phyloP scores from a whole-genome alignment of 2,888 invertebrate genomes.

The Pyrrhia umbra region DNA sequence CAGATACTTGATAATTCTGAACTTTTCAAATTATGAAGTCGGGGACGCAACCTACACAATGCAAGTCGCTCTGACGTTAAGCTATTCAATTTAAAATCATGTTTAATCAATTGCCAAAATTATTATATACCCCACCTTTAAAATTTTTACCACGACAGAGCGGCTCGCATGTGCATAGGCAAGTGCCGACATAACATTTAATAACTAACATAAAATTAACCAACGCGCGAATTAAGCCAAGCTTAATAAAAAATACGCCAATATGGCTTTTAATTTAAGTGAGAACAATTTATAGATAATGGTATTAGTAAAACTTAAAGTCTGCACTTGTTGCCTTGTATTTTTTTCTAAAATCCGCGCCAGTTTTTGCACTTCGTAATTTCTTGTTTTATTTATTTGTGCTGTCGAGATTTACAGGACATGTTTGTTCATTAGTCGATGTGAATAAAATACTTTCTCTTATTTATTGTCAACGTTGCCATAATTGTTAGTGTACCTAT shows the following conservation, averaged over 20 bases:
- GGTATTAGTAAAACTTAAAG: constrained; percentile 88
- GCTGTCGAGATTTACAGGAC: constrained; percentile 80
- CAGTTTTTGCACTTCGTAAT: constrained; percentile 76
- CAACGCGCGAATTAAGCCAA: constrained; percentile 87
- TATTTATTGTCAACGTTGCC: constrained; percentile 90
- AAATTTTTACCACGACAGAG: constrained; percentile 64
- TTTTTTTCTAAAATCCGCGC: constrained; percentile 84
- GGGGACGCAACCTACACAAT: constrained; percentile 63
- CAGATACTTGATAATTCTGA: constrained; percentile 52
- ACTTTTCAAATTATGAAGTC: constrained; percentile 51
- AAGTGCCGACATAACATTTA: constrained; percentile 76
- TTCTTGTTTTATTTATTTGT: constrained; percentile 77
- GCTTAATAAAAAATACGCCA: constrained; percentile 84
- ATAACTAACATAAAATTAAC: constrained; percentile 86
- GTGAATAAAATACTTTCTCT: constrained; percentile 83
- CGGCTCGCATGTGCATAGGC: constrained; percentile 71
- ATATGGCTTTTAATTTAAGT: constrained; percentile 84
- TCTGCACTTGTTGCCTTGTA: constrained; percentile 90
- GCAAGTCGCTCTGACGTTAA: constrained; percentile 74
- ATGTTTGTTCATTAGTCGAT: constrained; percentile 75
- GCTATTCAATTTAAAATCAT: constrained; percentile 59
- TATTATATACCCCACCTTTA: constrained; percentile 61
- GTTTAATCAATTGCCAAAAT: constrained; percentile 63
- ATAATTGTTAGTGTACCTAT: constrained; percentile 89
- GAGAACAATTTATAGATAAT: constrained; percentile 79